These are phyloP conservation scores for Dasyprocta punctata DNA, from an alignment of 2,113 vertebrate species.

Conservation along the genomic window DNA sequence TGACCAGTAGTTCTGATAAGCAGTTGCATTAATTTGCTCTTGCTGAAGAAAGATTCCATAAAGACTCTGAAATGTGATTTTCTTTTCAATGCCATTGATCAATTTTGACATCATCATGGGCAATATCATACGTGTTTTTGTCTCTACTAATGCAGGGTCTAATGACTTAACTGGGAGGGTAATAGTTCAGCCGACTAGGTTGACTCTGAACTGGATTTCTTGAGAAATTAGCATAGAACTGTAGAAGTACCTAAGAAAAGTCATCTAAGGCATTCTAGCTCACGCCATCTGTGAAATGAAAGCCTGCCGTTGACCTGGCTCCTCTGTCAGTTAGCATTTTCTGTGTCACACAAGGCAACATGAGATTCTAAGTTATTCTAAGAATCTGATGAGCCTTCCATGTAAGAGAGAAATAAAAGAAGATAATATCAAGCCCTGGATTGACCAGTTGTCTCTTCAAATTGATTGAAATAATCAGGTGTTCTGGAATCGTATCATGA, in stretches of 20 bases:
- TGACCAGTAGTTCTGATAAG: not conserved
- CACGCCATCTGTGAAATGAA: slow-evolving; percentile 34
- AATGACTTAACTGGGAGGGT: not conserved
- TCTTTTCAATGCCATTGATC: not conserved
- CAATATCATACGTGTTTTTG: not conserved
- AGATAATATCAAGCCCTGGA: not conserved
- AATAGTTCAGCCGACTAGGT: not conserved
- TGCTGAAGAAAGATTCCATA: not conserved
- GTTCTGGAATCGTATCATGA: not conserved
- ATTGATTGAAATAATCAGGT: slow-evolving; percentile 63
- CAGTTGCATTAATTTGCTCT: not conserved
- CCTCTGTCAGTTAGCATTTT: slow-evolving; percentile 6
- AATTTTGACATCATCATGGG: not conserved
- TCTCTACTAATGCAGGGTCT: not conserved
- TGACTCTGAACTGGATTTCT: not conserved
- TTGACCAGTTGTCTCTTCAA: slow-evolving; percentile 55
- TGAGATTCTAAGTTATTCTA: slow-evolving; percentile 45
- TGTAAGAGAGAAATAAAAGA: not conserved
- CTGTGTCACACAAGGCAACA: not conserved
- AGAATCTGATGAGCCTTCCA: slow-evolving; percentile 48
- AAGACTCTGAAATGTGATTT: not conserved
- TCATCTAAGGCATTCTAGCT: not conserved
- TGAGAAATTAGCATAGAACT: not conserved
- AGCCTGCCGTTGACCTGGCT: not conserved
- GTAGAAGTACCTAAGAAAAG: not conserved